Percentiles rank a stretch among this genome's conserved stretches.
Evolutionary conservation across 2,113 vertebrate species (phyloP).

Genomic region (Chaetorhynchus papuensis): DNA sequence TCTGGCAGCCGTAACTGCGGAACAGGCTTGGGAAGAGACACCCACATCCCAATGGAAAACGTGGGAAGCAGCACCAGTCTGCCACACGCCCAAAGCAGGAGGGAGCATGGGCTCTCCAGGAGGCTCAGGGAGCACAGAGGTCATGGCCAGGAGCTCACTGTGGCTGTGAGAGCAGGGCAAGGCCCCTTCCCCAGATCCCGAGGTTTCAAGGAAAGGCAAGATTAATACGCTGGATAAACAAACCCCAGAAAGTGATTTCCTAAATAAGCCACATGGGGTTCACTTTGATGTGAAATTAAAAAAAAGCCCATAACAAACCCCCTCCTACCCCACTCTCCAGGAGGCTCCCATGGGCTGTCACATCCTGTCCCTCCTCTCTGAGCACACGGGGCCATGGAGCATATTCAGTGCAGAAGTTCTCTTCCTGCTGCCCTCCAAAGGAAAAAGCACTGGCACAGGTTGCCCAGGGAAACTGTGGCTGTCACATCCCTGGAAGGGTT

Average conservation of each 20-base stretch:
- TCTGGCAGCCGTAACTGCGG: not conserved
- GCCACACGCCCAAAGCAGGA: not conserved
- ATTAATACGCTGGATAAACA: not conserved
- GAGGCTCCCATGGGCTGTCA: not conserved
- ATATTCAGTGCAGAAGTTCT: accelerated
- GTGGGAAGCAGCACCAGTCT: accelerated
- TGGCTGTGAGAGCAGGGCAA: not conserved
- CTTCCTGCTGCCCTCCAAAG: not conserved
- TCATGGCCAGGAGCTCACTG: not conserved
- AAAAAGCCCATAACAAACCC: not conserved
- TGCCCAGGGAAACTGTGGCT: not conserved
- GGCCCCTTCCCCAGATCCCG: not conserved
- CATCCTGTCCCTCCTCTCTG: not conserved
- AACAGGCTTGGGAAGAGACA: not conserved
- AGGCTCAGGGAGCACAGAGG: accelerated
- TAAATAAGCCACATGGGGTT: not conserved
- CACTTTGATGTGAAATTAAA: not conserved
- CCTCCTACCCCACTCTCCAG: not conserved
- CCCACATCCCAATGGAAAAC: not conserved
- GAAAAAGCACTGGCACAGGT: not conserved
- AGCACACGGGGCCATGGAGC: not conserved
- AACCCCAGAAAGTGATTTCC: not conserved
- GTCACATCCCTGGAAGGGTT: not conserved
- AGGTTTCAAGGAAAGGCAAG: not conserved
- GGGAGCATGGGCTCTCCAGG: not conserved